Evolutionary conservation across 2,797 vertebrate species (phyloP).

Genomic region (Urocyon cinereoargenteus): DNA sequence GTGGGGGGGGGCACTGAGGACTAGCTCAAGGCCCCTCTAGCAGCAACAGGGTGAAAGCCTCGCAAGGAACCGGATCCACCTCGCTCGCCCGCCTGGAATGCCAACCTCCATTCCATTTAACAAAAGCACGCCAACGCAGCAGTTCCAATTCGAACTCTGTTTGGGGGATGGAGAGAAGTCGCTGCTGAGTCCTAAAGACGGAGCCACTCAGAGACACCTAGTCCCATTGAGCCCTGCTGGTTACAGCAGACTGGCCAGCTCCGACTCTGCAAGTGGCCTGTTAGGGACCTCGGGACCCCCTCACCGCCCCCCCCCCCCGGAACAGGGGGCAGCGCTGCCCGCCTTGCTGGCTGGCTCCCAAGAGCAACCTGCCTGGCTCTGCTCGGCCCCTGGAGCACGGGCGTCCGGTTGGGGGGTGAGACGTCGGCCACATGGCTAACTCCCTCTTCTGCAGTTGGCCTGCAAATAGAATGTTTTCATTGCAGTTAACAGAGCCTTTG

Average conservation of each 20-base stretch:
- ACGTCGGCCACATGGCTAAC: not conserved
- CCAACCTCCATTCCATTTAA: not conserved
- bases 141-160: not conserved
- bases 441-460: slow-evolving; percentile 27
- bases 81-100: not conserved
- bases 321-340: not conserved
- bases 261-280: not conserved
- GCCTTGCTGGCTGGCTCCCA: slow-evolving; percentile 17
- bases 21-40: not conserved
- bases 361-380: not conserved
- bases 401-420: not conserved
- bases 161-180: not conserved
- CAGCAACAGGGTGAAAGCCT: not conserved
- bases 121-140: not conserved
- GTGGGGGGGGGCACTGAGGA: not conserved
- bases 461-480: slow-evolving; percentile 58
- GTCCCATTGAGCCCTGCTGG: not conserved
- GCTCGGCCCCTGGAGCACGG: not conserved
- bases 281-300: not conserved
- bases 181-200: not conserved
- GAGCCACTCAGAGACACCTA: not conserved
- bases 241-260: slow-evolving; percentile 11
- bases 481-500: slow-evolving; percentile 26
- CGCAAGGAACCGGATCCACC: not conserved
- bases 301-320: too few relatives aligned